Conservation (phyloP, 2,888 invertebrate species). For the Dasysyrphus tricinctus region DNA sequence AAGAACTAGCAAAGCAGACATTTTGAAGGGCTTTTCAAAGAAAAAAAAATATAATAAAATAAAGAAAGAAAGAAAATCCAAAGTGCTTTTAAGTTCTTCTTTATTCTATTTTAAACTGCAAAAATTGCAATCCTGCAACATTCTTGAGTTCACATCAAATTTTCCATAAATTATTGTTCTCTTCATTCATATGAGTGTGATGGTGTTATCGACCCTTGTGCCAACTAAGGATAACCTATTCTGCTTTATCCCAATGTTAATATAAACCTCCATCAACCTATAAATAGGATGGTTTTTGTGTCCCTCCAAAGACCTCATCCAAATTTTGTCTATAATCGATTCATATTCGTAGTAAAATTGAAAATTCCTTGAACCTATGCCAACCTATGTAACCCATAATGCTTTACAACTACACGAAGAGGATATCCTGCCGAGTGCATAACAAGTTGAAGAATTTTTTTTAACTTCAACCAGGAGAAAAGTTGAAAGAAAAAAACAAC, state of each 20-base stretch:
- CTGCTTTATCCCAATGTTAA: background rate
- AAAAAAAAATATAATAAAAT: background rate
- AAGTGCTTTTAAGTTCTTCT: slow-evolving; percentile 29
- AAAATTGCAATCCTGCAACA: slow-evolving; percentile 67
- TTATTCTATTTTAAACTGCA: slow-evolving; percentile 35
- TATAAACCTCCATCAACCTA: background rate
- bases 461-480: slow-evolving; percentile 16
- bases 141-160: slow-evolving; percentile 72
- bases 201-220: slow-evolving; percentile 65
- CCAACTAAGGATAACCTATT: slow-evolving; percentile 24
- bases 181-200: slow-evolving; percentile 68
- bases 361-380: slow-evolving; percentile 74
- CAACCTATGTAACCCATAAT: slow-evolving; percentile 64
- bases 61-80: background rate
- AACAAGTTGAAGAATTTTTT: slow-evolving; percentile 54
- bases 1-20: slow-evolving; percentile 51
- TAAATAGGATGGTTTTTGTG: background rate
- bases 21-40: slow-evolving; percentile 54
- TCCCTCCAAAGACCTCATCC: slow-evolving; percentile 8
- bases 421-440: slow-evolving; percentile 72
- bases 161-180: slow-evolving; percentile 73
- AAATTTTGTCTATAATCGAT: slow-evolving; percentile 70
- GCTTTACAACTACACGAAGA: slow-evolving; percentile 48
- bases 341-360: slow-evolving; percentile 70
- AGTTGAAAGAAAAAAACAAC: slow-evolving; percentile 4